These are phyloP conservation scores for Elmis aenea DNA, from an alignment of 2,888 invertebrate species.

Conservation along the genomic window DNA sequence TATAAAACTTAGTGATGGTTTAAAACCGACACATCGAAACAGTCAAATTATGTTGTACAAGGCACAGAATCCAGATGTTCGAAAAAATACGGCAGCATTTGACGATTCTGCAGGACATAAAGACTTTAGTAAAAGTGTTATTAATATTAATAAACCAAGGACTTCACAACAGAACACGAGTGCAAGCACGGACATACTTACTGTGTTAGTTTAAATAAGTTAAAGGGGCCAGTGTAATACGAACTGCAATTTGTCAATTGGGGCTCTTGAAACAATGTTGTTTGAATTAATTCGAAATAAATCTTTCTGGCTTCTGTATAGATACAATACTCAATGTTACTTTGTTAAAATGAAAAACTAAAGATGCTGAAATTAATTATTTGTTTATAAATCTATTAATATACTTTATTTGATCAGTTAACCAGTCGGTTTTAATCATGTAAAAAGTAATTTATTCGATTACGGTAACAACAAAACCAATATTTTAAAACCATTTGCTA, in stretches of 20 bases:
- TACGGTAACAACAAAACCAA: too few relatives aligned
- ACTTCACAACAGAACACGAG: conserved; percentile 41
- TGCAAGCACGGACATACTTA: conserved; percentile 49
- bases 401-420: too few relatives aligned
- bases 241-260: conserved; percentile 8
- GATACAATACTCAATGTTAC: too few relatives aligned
- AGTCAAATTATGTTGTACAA: conserved; percentile 71
- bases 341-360: too few relatives aligned
- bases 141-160: conserved; percentile 52
- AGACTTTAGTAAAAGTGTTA: conserved; percentile 73
- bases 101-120: conserved; percentile 57
- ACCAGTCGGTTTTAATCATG: too few relatives aligned
- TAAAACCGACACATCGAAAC: conserved; percentile 50
- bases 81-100: conserved; percentile 71
- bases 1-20: conserved; percentile 37
- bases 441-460: too few relatives aligned
- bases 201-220: conserved; percentile 51
- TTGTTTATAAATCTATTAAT: too few relatives aligned
- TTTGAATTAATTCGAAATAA: background rate
- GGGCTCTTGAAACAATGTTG: conserved; percentile 15
- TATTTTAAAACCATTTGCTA: too few relatives aligned
- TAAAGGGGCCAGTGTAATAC: conserved; percentile 37
- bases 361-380: too few relatives aligned
- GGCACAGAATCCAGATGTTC: conserved; percentile 78
- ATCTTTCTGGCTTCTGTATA: too few relatives aligned